Evolutionary conservation across 2,113 vertebrate genomes (phyloP), one percentile per base, ranked within the genome.

Genomic region (Scolopax mira): DNA sequence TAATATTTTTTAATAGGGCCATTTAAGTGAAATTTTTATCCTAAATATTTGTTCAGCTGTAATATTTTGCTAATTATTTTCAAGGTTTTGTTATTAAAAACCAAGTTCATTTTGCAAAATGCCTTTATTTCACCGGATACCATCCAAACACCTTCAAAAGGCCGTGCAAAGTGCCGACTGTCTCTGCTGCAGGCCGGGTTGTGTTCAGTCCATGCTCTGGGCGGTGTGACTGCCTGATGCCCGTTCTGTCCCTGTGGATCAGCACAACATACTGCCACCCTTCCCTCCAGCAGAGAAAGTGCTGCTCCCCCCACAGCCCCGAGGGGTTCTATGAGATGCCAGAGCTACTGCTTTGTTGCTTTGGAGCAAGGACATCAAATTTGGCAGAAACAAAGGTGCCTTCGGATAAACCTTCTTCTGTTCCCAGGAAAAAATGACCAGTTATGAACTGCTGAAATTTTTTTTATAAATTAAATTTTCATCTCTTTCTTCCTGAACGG

Each of bases 221-320:
- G 21, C 48, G 27, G 18, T 35, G 41, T 27, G 58, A 19, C 7
- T 31, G 69, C 44, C 74, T n/a, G 79, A 22, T 18, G 23, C 39
- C 35, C 8, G 12, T 5, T 27, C 61, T 23, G 62, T 10, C 37
- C 0, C 0, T 6, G 18, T 13, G 35, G 22, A 11, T 4, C 18
- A 18, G 37, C 22, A 10, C n/a, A 15, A 35, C 0, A 0, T 10
- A 30, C 33, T 57, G 46, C 37, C 15, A 4, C 39, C n/a, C 57
- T 22, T 7, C 18, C 57, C 18, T 7, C 18, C 9, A 13, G 42
- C 3, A 0, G 22, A 35, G 75, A 27, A 48, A 18, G 13, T 8
- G 8, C 54, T 15, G 2, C 23, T 65, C 25, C 70, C 49, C 27
- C 3, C 44, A 58, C n/a, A 73, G 3, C 35, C 25, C 57, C n/a